phyloP scores from a whole-genome alignment of 2,113 vertebrate genomes.

The Nycticebus coucang region DNA sequence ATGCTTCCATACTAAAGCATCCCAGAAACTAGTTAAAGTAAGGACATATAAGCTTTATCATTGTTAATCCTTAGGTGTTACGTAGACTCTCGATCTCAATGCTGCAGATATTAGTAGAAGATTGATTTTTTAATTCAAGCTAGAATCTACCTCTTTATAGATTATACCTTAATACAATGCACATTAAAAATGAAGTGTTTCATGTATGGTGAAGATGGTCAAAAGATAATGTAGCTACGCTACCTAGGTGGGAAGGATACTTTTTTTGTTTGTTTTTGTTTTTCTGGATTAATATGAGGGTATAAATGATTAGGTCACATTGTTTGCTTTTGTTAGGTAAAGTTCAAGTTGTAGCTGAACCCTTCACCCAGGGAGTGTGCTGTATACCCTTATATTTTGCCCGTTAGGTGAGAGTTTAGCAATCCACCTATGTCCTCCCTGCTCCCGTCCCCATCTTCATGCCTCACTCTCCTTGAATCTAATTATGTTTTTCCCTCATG shows the following conservation, averaged over 20 bases:
- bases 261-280: not conserved
- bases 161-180: not conserved
- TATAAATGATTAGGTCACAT: too few species aligned
- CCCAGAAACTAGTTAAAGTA: not conserved
- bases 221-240: not conserved
- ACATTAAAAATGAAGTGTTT: conserved; percentile 18
- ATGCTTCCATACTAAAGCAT: conserved; percentile 22
- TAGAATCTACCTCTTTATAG: not conserved
- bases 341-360: too few species aligned
- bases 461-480: too few species aligned
- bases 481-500: too few species aligned
- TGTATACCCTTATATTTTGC: too few species aligned
- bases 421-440: too few species aligned
- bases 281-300: too few species aligned
- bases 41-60: not conserved
- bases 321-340: too few species aligned
- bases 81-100: not conserved
- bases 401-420: too few species aligned
- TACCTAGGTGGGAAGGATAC: not conserved
- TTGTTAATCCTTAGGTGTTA: not conserved
- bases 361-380: too few species aligned
- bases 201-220: not conserved
- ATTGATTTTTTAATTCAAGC: conserved; percentile 46
- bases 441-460: too few species aligned
- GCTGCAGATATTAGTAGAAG: not conserved